Percentiles rank a stretch among this genome's conserved stretches.
Evolutionary conservation across 2,797 vertebrate genomes (phyloP).

Genomic region (Sebastes vulpes): DNA sequence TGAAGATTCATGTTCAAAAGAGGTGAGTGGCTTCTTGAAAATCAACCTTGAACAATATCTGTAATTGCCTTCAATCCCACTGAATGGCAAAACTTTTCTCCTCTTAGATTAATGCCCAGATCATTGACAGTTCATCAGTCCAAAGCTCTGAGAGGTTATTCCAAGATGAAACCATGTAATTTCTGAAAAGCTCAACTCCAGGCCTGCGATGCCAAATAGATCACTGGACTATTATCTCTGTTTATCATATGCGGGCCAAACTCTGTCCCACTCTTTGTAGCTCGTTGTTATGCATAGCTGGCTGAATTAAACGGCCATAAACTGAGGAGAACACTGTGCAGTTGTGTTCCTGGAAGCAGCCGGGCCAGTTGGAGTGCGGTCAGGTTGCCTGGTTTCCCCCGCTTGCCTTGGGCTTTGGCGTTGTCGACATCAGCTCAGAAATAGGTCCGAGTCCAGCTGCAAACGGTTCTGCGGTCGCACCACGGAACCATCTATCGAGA

Average conservation of each 20-base stretch:
- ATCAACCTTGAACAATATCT: not conserved
- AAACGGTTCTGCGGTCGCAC: conserved; percentile 75
- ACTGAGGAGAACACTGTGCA: conserved; percentile 77
- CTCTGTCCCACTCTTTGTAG: conserved; percentile 65
- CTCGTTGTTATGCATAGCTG: conserved; percentile 72
- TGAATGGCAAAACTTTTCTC: conserved; percentile 6
- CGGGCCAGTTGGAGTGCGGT: conserved; percentile 71
- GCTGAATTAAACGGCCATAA: conserved; percentile 71
- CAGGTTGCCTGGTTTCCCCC: conserved; percentile 71
- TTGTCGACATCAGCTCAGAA: conserved; percentile 81
- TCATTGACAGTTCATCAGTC: conserved; percentile 17
- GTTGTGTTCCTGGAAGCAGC: conserved; percentile 75
- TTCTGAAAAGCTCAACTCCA: conserved; percentile 37
- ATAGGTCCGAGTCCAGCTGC: conserved; percentile 80
- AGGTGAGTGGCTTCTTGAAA: conserved; percentile 2
- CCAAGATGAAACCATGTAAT: conserved; percentile 47
- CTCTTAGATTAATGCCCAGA: conserved; percentile 8
- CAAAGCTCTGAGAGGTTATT: conserved; percentile 35
- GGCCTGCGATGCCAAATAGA: conserved; percentile 37
- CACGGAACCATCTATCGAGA: conserved; percentile 73
- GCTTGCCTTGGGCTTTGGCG: conserved; percentile 76
- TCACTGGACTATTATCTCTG: conserved; percentile 55
- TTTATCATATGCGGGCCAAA: conserved; percentile 66
- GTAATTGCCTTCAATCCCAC: conserved; percentile 33
- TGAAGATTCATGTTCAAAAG: conserved; percentile 90